Conservation (phyloP, 2,113 vertebrate genomes). For the Cephalophus harveyi region DNA sequence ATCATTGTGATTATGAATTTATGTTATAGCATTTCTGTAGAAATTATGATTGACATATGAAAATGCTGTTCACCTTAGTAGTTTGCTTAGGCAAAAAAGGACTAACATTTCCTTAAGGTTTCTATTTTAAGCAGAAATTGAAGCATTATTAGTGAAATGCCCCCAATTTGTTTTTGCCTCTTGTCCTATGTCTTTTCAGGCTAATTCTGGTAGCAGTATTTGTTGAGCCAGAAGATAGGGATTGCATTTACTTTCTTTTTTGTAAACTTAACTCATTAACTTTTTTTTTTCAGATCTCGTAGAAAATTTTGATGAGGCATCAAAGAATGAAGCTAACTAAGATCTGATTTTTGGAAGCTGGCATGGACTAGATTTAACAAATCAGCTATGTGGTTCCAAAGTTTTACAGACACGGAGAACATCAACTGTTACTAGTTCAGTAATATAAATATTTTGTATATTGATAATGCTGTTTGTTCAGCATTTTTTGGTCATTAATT, state of each 20-base stretch:
- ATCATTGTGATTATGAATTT: slow-evolving; percentile 39
- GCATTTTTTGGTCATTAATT: slow-evolving; percentile 88
- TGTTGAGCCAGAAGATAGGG: slow-evolving; percentile 1
- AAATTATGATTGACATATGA: slow-evolving; percentile 47
- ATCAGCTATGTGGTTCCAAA: slow-evolving; percentile 87
- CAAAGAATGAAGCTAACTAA: slow-evolving; percentile 98
- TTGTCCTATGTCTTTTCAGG: neutral
- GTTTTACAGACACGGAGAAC: slow-evolving; percentile 87
- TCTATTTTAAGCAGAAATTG: slow-evolving; percentile 24
- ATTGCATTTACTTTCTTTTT: neutral
- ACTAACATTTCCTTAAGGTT: slow-evolving; percentile 27
- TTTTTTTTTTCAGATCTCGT: slow-evolving; percentile 89
- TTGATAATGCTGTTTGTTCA: slow-evolving; percentile 88
- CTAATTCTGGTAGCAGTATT: slow-evolving; percentile 25
- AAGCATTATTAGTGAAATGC: neutral
- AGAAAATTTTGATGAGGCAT: slow-evolving; percentile 99
- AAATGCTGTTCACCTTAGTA: slow-evolving; percentile 12
- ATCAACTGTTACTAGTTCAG: slow-evolving; percentile 88
- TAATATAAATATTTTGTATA: slow-evolving; percentile 94
- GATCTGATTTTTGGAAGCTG: slow-evolving; percentile 83
- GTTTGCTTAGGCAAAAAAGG: neutral
- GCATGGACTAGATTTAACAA: slow-evolving; percentile 89
- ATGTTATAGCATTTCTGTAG: neutral
- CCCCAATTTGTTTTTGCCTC: neutral
- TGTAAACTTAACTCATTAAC: slow-evolving; percentile 9